These are phyloP conservation scores for Ladona fulva DNA, from an alignment of 1,140 invertebrate genomes.

Conservation along the genomic window DNA sequence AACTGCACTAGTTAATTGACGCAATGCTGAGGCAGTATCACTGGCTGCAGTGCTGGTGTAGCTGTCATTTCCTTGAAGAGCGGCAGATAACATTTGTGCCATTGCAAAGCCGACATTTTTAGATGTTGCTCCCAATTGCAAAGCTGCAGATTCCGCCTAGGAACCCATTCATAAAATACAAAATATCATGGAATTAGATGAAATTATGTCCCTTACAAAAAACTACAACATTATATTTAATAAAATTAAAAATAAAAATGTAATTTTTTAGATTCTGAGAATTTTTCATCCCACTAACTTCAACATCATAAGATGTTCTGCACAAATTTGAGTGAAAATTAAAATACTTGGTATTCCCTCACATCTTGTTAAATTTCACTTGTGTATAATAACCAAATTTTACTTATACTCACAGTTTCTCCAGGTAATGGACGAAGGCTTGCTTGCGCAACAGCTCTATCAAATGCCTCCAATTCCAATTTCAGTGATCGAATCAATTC, in stretches of 20 bases:
- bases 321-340: not conserved
- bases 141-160: constrained; percentile 60
- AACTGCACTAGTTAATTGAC: constrained; percentile 58
- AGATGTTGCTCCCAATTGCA: constrained; percentile 58
- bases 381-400: not conserved
- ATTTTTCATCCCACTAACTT: too few relatives aligned
- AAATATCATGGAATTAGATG: too few relatives aligned
- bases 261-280: not conserved
- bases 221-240: too few relatives aligned
- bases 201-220: too few relatives aligned
- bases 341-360: too few relatives aligned
- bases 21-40: constrained; percentile 66
- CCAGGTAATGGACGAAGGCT: constrained; percentile 73
- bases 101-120: constrained; percentile 56
- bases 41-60: constrained; percentile 74
- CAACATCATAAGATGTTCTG: too few relatives aligned
- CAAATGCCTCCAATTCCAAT: constrained; percentile 72
- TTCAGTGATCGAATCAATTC: constrained; percentile 66
- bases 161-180: too few relatives aligned
- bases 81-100: constrained; percentile 76
- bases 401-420: constrained; percentile 53
- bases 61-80: constrained; percentile 71
- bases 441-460: constrained; percentile 57
- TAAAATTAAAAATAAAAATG: not conserved
- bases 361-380: too few relatives aligned